These are phyloP conservation scores for Nymphalis io DNA, from an alignment of 1,140 invertebrate species.

Conservation along the genomic window DNA sequence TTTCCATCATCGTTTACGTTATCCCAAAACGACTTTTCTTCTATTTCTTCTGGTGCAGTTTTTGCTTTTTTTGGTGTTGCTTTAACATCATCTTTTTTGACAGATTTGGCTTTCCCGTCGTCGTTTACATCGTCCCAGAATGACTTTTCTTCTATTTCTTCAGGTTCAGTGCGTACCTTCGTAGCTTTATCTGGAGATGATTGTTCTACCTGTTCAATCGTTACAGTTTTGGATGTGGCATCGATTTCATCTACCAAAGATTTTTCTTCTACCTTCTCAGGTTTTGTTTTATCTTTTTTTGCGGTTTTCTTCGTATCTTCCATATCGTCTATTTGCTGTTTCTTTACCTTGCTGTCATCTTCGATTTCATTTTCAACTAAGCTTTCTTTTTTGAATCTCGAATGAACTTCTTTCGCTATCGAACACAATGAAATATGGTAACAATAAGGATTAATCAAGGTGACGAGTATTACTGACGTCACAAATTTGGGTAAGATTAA, in stretches of 20 bases:
- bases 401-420: slow-evolving; percentile 79
- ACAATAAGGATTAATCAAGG: slow-evolving; percentile 50
- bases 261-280: slow-evolving; percentile 63
- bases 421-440: slow-evolving; percentile 68
- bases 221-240: slow-evolving; percentile 38
- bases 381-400: slow-evolving; percentile 72
- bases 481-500: slow-evolving; percentile 56
- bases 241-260: slow-evolving; percentile 46
- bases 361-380: slow-evolving; percentile 64
- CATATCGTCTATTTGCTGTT: slow-evolving; percentile 50
- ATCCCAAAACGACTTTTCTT: slow-evolving; percentile 74
- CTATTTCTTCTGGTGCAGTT: slow-evolving; percentile 58
- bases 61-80: no score
- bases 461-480: slow-evolving; percentile 57
- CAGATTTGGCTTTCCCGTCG: no score
- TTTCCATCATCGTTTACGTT: slow-evolving; percentile 45
- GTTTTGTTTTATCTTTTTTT: slow-evolving; percentile 36
- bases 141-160: slow-evolving; percentile 64
- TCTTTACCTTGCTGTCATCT: slow-evolving; percentile 48
- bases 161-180: slow-evolving; percentile 58
- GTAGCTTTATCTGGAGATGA: slow-evolving; percentile 38
- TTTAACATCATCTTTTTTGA: no score
- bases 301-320: slow-evolving; percentile 39
- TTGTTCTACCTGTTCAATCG: slow-evolving; percentile 46
- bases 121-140: slow-evolving; percentile 67